Conservation (phyloP, 1,140 invertebrate genomes). For the Sogatella furcifera region DNA sequence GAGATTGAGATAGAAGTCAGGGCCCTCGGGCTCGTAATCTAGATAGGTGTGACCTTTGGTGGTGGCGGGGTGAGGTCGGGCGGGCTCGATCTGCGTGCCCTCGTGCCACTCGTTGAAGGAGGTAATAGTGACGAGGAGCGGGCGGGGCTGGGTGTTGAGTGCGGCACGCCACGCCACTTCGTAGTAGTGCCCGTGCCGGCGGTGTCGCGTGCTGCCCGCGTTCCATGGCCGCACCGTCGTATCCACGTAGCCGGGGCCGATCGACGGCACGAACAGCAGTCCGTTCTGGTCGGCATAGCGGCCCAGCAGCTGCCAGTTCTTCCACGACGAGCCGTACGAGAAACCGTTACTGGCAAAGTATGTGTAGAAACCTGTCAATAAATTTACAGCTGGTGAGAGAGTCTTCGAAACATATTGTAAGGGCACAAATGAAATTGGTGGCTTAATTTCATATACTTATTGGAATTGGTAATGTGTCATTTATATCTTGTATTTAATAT, state of each 20-base stretch:
- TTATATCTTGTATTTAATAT: too few species aligned
- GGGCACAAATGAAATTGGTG: too few species aligned
- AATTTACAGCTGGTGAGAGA: too few species aligned
- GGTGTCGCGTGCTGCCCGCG: slow-evolving; percentile 39
- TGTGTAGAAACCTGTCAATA: slow-evolving; percentile 48
- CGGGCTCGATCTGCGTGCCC: slow-evolving; percentile 49
- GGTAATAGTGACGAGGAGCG: slow-evolving; percentile 40
- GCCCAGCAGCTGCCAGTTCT: slow-evolving; percentile 46
- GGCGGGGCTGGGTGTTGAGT: slow-evolving; percentile 33
- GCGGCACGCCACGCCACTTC: slow-evolving; percentile 41
- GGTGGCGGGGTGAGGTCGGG: slow-evolving; percentile 34
- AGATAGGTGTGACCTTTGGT: slow-evolving; percentile 37
- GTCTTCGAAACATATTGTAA: too few species aligned
- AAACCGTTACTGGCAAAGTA: slow-evolving; percentile 47
- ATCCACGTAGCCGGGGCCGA: slow-evolving; percentile 47
- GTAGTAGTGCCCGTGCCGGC: slow-evolving; percentile 38
- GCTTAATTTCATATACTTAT: too few species aligned
- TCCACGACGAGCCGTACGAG: slow-evolving; percentile 49
- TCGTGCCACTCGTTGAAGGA: slow-evolving; percentile 52
- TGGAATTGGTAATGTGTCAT: too few species aligned
- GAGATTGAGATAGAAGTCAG: slow-evolving; percentile 45
- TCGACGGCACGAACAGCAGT: slow-evolving; percentile 45
- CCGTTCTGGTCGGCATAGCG: slow-evolving; percentile 43
- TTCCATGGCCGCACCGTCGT: slow-evolving; percentile 42
- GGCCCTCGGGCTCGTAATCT: slow-evolving; percentile 45